Evolutionary conservation across 1,140 invertebrate genomes (phyloP), one percentile per base, ranked within the genome.

Genomic region (Bombus pascuorum): DNA sequence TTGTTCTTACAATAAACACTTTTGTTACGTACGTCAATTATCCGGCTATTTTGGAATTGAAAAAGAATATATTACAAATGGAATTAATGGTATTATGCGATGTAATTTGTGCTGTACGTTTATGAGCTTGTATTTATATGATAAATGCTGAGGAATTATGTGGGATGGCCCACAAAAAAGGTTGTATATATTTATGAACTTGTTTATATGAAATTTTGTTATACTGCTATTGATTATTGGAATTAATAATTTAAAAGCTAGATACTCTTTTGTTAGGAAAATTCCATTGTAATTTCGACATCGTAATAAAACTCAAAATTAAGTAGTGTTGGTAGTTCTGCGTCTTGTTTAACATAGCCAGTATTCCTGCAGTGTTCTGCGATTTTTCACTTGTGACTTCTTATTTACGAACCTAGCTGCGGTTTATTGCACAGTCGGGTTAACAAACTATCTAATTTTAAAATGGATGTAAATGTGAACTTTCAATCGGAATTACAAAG

Each of bases 351-450:
- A 8, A 44, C 39, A n/a, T 57, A n/a, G 22, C 32, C 34, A 3
- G 47, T 72, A 65, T 62, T 37, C 39, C 32, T 73, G 12, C 10
- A 25, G 65, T 13, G 74, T 42, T 83, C 83, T 85, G 83, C 9
- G 53, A 85, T 65, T 73, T 85, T 79, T 85, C 83, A 80, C 42
- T 12, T 47, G 32, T n/a, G 47, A 85, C 34, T 80, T 79, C 37
- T 80, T 80, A 80, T 85, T 83, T 83, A 80, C 53, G 70, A 62
- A 62, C 1, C 1, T 39, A 34, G 39, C 2, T 5, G 3, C 0
- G 25, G 22, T 72, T 85, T 80, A 79, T 72, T 53, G 4, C 10
- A 9, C 4, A 2, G n/a, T 22, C 13, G 4, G 9, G 22, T 62
- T 70, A 78, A 77, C n/a, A 13, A 70, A 78, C 53, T 57, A 3